Conservation (phyloP, 2,113 vertebrate genomes). For the Spermophilus dauricus region DNA sequence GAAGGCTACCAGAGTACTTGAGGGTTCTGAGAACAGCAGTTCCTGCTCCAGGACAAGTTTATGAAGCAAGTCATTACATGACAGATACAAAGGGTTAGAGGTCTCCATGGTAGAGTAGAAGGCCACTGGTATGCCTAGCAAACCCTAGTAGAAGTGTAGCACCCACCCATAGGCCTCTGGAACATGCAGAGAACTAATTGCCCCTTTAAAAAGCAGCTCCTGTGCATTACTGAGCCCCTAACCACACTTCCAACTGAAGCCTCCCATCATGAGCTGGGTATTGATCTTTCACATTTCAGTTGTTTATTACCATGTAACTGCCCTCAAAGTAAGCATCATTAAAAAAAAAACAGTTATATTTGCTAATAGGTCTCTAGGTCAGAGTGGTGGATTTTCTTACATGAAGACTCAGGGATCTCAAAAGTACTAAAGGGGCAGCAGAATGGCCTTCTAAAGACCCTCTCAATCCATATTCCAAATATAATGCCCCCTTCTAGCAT, state of each 20-base stretch:
- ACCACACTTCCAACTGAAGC: background rate
- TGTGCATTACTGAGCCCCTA: background rate
- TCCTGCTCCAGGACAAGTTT: background rate
- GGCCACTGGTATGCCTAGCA: background rate
- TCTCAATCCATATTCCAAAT: background rate
- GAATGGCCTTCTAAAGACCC: background rate
- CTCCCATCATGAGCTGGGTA: background rate
- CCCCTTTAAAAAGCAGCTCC: background rate
- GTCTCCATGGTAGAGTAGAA: background rate
- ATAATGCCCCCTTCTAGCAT: background rate
- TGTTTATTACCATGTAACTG: background rate
- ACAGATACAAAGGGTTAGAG: background rate
- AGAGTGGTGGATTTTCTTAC: background rate
- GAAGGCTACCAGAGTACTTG: background rate
- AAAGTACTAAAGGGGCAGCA: background rate
- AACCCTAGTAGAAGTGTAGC: background rate
- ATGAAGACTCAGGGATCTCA: background rate
- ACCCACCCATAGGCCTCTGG: background rate
- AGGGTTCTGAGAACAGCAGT: background rate
- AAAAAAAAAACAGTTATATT: background rate
- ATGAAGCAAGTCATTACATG: background rate
- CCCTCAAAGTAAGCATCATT: background rate
- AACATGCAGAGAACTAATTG: background rate
- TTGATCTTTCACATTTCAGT: background rate
- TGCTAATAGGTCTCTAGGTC: background rate